Evolutionary conservation across 2,797 vertebrate genomes (phyloP), one percentile per base, ranked within the genome.

Genomic region (Halcyon smyrnensis): DNA sequence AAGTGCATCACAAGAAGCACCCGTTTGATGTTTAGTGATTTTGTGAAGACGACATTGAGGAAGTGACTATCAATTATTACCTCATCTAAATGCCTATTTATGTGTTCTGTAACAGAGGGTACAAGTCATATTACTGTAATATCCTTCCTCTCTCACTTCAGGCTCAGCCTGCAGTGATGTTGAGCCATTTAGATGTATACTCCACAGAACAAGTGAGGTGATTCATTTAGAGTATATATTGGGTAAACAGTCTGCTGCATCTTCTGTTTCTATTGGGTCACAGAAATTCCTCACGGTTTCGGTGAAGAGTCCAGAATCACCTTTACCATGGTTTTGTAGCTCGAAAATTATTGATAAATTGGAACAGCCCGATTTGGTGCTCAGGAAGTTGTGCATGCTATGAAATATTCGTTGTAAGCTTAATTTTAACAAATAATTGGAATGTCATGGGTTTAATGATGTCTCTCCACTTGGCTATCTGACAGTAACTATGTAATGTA

Each of bases 341-440:
- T 90, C 89, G 57, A 77, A 92, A 89, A 93, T 83, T 83, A 81
- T 56, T 81, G 65, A 90, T 89, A 86, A 71, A 93, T 95, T 89
- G 68, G 43, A 95, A 51, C n/a, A 69, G 90, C 71, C 32, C 0
- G 1, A 13, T 90, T 87, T 90, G 59, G 34, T 92, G 67, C 92
- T 63, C 57, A 56, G 84, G 86, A 91, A 85, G 69, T 89, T 93
- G 36, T 75, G 36, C 64, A 48, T 45, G 88, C 88, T 85, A 79
- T 78, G 86, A 91, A 94, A 86, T 91, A 81, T 9, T 71, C 59
- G 83, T 89, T 93, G 84, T 93, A 84, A 90, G 90, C 93, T 95
- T 95, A 95, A 95, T 97, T 97, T 96, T 94, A 94, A 95, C 68
- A 95, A 97, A 96, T 97, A 97, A 96, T 94, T 96, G 95, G 93